Evolutionary conservation across 2,888 invertebrate genomes (phyloP).

Genomic region (Teinopalpus imperialis): DNA sequence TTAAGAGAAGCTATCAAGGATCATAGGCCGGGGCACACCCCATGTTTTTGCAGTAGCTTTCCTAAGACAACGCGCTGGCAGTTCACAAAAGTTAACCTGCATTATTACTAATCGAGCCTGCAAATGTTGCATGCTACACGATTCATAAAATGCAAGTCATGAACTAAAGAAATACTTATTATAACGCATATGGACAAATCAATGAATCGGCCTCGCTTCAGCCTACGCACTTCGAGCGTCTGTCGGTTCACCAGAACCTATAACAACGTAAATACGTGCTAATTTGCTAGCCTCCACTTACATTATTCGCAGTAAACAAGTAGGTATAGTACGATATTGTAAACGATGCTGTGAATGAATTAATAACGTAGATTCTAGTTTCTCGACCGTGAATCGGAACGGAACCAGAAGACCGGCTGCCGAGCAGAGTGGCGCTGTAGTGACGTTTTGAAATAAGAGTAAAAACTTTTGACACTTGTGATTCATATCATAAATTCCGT

Average conservation of each 20-base stretch:
- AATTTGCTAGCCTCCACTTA: background rate
- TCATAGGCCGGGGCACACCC: no score
- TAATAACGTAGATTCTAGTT: conserved; percentile 38
- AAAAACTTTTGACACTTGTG: conserved; percentile 65
- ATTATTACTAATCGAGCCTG: no score
- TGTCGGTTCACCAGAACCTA: background rate
- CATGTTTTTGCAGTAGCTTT: no score
- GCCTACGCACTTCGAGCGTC: conserved; percentile 56
- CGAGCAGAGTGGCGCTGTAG: conserved; percentile 43
- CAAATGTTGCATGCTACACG: conserved; percentile 49
- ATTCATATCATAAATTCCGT: conserved; percentile 54
- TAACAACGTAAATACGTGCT: conserved; percentile 28
- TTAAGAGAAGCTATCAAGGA: no score
- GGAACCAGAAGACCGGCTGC: conserved; percentile 51
- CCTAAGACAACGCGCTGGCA: no score
- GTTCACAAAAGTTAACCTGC: no score
- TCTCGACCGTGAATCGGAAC: conserved; percentile 69
- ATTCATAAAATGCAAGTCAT: conserved; percentile 60
- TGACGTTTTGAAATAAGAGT: conserved; percentile 52
- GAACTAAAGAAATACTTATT: conserved; percentile 53
- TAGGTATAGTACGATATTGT: background rate
- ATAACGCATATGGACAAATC: conserved; percentile 44
- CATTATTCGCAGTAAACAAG: conserved; percentile 1
- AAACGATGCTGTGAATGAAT: conserved; percentile 35
- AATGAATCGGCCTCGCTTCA: conserved; percentile 61